These are phyloP conservation scores for Limenitis arthemis DNA, from an alignment of 2,888 invertebrate species.

Conservation along the genomic window DNA sequence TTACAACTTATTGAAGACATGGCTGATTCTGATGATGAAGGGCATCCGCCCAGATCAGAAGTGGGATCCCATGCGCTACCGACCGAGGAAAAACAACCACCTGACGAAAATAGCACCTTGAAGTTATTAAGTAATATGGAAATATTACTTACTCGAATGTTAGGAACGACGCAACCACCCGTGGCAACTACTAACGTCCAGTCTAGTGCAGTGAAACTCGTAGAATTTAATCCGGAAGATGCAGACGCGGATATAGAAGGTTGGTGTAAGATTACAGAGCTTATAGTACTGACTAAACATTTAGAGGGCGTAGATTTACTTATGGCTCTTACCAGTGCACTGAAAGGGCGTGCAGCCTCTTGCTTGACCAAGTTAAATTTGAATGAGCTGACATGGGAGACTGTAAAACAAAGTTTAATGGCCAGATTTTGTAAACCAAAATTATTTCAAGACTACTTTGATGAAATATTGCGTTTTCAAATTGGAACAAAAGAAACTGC, in stretches of 20 bases:
- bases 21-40: too few relatives aligned
- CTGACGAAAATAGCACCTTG: too few relatives aligned
- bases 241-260: constrained; percentile 25
- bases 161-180: too few relatives aligned
- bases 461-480: constrained; percentile 24
- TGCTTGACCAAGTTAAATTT: constrained; percentile 23
- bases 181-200: too few relatives aligned
- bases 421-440: constrained; percentile 27
- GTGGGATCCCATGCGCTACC: too few relatives aligned
- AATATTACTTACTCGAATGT: too few relatives aligned
- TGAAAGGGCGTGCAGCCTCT: constrained; percentile 26
- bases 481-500: constrained; percentile 20
- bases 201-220: too few relatives aligned
- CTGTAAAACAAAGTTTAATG: constrained; percentile 23
- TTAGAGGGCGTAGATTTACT: constrained; percentile 26
- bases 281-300: constrained; percentile 12
- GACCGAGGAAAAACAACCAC: too few relatives aligned
- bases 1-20: too few relatives aligned
- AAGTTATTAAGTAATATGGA: too few relatives aligned
- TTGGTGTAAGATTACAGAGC: constrained; percentile 25
- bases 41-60: too few relatives aligned
- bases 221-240: constrained; percentile 25
- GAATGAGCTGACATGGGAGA: constrained; percentile 18
- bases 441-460: constrained; percentile 27
- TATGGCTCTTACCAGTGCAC: constrained; percentile 21